Percentiles rank a stretch among this genome's conserved stretches.
These are phyloP conservation scores for Thunnus albacares DNA, from an alignment of 2,797 vertebrate species.

Conservation along the genomic window DNA sequence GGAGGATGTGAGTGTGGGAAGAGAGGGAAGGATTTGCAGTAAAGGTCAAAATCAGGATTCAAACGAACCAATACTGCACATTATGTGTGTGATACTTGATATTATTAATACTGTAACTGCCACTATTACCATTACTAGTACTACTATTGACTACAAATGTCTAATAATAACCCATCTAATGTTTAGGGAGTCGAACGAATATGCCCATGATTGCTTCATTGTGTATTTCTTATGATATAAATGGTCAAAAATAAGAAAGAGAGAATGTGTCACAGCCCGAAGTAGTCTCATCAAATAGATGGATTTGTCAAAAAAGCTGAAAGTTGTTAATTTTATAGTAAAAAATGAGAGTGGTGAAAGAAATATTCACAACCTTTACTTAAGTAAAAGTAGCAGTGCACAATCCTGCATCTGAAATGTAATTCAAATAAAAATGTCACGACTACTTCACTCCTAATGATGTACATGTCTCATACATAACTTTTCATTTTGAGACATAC, in stretches of 20 bases:
- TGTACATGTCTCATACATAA: neutral
- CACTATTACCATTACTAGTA: neutral
- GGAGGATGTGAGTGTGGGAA: neutral
- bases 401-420: no score
- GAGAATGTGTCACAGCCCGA: neutral
- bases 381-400: no score
- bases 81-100: neutral
- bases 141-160: neutral
- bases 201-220: neutral
- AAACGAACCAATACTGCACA: slow-evolving; percentile 14
- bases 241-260: neutral
- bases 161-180: no score
- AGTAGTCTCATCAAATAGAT: neutral
- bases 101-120: no score
- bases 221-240: neutral
- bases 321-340: neutral
- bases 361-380: no score
- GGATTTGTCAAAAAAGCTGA: neutral
- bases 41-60: slow-evolving; percentile 34
- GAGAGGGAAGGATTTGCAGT: slow-evolving; percentile 17
- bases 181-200: no score
- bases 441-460: no score
- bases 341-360: no score
- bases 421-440: neutral
- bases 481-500: neutral